A percentile compares a stretch with the other conserved stretches of the same genome.
Evolutionary conservation across 2,113 vertebrate species (phyloP).

Genomic region (Neoarius graeffei): DNA sequence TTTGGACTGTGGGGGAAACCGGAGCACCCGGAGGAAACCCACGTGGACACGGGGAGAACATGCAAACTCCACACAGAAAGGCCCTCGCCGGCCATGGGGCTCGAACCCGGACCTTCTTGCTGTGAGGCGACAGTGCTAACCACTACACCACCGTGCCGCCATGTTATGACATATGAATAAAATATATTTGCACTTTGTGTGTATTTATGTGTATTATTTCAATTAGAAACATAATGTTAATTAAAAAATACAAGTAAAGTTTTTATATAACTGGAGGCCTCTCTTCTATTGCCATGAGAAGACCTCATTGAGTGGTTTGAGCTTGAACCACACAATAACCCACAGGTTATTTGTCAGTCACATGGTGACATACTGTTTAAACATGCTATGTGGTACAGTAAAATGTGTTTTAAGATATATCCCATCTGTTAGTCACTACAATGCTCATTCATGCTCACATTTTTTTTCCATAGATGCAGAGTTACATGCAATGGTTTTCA

Average conservation of each 20-base stretch:
- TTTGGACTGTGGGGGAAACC: too few relatives aligned
- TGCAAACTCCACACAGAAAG: too few relatives aligned
- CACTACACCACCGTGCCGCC: too few relatives aligned
- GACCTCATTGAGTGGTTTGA: not conserved
- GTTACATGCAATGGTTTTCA: not conserved
- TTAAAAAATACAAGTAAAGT: not conserved
- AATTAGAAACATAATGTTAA: not conserved
- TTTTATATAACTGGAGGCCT: not conserved
- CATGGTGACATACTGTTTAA: not conserved
- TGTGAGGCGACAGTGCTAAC: too few relatives aligned
- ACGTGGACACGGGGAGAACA: too few relatives aligned
- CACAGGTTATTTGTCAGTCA: conserved; percentile 2
- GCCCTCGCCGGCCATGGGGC: too few relatives aligned
- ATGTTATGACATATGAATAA: not conserved
- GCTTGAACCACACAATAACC: not conserved
- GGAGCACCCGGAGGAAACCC: too few relatives aligned
- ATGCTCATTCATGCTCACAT: not conserved
- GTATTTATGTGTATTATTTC: not conserved
- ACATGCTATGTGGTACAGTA: not conserved
- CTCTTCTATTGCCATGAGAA: not conserved
- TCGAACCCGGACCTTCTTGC: too few relatives aligned
- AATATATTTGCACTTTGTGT: not conserved
- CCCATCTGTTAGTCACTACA: not conserved
- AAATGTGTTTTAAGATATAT: not conserved
- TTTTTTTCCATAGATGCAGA: not conserved